Base-by-base conservation (phyloP, 2,888 invertebrate genomes). In the Drosophila conformis region DNA sequence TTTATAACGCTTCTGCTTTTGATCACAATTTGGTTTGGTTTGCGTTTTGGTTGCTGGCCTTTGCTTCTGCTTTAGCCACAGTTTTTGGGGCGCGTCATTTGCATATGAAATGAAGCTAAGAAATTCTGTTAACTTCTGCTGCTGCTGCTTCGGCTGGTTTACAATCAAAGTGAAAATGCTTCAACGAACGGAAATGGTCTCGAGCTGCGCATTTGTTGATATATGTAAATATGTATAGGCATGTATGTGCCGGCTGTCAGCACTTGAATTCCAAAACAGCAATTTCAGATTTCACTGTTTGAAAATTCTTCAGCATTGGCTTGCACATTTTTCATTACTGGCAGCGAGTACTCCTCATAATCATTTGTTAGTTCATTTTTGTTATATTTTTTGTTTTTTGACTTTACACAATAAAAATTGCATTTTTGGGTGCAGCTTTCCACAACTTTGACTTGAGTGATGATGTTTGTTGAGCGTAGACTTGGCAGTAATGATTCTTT, bases 401-500 rank as follows among this genome's bases (percentile, higher is more conserved):
- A 33, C 38, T 65, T 64, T 58, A 35, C 62, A 76, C 54, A 40
- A 29, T 54, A 61, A 65, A 70, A 71, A 81, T 81, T 78, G 78
- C 78, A 79, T 81, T 79, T 56, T 79, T 67, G 69, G 62, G 60
- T 66, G 68, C 67, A 81, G 71, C 80, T 80, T 78, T 81, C 82
- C 81, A 73, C 65, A 49, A 72, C 54, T 62, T 48, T 27, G 51
- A 51, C 51, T 65, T 78, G 74, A 78, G 57, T 77, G 70, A 78
- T 78, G 74, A 79, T 73, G 57, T 46, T 57, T 49, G 60, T 49
- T 46, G 13, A 13, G n/a, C 42, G n/a, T 29, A 36, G 54, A 54
- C 52, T 31, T 42, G 46, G 29, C 51, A 38, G 62, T 49, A 64
- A 48, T 49, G 35, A 68, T 78, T 78, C 78, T 80, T 74, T 74